A percentile compares a stretch with the other conserved stretches of the same genome.
Evolutionary conservation across 2,888 invertebrate species (phyloP).

Genomic region (Eilema depressum): DNA sequence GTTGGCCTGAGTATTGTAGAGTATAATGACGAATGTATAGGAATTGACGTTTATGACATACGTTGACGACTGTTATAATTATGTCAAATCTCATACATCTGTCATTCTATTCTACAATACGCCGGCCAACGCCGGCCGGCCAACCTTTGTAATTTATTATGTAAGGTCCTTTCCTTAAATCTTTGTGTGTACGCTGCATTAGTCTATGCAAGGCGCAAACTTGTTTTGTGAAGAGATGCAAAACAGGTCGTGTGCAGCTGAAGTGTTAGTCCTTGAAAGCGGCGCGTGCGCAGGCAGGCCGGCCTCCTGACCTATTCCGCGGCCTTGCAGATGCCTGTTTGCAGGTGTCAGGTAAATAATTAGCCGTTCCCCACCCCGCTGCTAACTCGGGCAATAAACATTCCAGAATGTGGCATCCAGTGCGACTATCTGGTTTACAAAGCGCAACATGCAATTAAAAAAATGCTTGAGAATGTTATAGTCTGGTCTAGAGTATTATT

Average conservation of each 20-base stretch:
- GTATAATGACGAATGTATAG: no score
- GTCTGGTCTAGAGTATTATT: no score
- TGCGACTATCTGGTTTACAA: constrained; percentile 12
- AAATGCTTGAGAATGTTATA: neutral
- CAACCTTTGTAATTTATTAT: no score
- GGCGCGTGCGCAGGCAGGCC: constrained; percentile 69
- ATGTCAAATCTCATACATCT: no score
- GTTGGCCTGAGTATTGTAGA: no score
- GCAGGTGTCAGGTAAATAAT: constrained; percentile 55
- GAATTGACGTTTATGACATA: no score
- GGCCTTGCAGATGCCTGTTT: constrained; percentile 71
- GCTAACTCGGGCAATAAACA: constrained; percentile 22
- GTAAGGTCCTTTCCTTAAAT: no score
- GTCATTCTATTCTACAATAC: no score
- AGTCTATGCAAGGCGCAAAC: constrained; percentile 19
- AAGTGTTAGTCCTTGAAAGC: constrained; percentile 69
- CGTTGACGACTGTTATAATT: no score
- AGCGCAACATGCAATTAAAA: neutral
- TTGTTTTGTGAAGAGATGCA: constrained; percentile 35
- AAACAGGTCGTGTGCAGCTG: constrained; percentile 65
- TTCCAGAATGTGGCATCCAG: constrained; percentile 30
- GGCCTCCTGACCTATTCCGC: constrained; percentile 82
- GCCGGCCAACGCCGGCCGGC: no score
- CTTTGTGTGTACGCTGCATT: neutral
- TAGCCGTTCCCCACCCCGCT: constrained; percentile 32